Evolutionary conservation across 2,113 vertebrate species (phyloP), one percentile per base, ranked within the genome.

Genomic region (Anoplopoma fimbria): DNA sequence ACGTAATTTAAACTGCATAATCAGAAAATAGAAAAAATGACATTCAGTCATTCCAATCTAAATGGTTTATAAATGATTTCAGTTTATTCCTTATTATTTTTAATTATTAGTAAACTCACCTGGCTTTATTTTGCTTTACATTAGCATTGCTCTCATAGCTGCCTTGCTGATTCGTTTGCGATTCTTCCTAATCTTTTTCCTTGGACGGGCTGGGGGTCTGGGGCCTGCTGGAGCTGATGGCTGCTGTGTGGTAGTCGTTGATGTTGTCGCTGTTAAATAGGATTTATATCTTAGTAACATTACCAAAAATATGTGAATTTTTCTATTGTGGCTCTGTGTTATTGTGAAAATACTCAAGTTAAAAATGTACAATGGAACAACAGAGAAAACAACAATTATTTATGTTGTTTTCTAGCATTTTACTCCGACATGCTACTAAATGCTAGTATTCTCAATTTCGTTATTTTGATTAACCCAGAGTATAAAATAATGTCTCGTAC

Each of bases 91-190:
- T 68, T 21, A 4, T n/a, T 25, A 15, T 74, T 2, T 74, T 2
- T 57, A 0, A 17, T 57, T 10, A n/a, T 78, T n/a, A 4, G n/a
- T 57, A 1, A 51, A 47, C 92, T 91, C 70, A 95, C 93, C 84
- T 81, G 51, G 38, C 53, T 73, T 85, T 10, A 0, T 74, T 82
- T 42, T 38, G 31, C 10, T 61, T 80, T 95, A 96, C 95, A 96
- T 95, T 13, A 96, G 93, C 92, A 95, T 94, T 1, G 94, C 95
- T 88, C 95, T 95, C 95, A 96, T 95, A 0, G 94, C 95, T 64
- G 94, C 93, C 82, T 96, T 96, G 93, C 95, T 96, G 78, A 96
- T 95, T 36, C 93, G 88, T 87, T 92, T 94, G 51, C 95, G 92
- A 63, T 93, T 93, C 82, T 95, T 95, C 87, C 91, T 95, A 82